Conservation (phyloP, 2,888 invertebrate genomes). For the Ernsta delagoae region DNA sequence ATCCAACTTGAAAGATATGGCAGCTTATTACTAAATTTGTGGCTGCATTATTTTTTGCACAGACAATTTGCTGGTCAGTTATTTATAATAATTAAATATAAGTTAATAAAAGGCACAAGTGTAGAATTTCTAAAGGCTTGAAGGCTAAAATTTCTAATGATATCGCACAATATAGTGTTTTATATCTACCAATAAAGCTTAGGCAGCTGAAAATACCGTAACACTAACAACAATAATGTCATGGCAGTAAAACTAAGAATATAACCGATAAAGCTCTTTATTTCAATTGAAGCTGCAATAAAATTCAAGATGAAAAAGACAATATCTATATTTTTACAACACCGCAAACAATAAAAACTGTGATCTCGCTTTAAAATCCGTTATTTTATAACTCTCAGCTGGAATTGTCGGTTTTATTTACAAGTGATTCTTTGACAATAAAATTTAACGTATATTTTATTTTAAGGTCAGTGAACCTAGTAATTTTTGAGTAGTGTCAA, state of each 20-base stretch:
- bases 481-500: too few species aligned
- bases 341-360: conserved; percentile 35
- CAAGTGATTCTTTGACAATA: neutral
- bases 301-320: conserved; percentile 48
- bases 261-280: conserved; percentile 47
- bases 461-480: too few species aligned
- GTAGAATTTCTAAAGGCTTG: too few species aligned
- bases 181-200: neutral
- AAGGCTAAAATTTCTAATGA: too few species aligned
- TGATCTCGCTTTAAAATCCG: conserved; percentile 32
- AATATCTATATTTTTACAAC: conserved; percentile 47
- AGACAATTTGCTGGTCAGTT: too few species aligned
- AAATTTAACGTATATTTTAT: too few species aligned
- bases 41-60: too few species aligned
- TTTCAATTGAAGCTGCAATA: conserved; percentile 54
- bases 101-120: too few species aligned
- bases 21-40: too few species aligned
- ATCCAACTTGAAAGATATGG: too few species aligned
- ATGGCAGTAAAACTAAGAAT: conserved; percentile 22
- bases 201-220: conserved; percentile 7
- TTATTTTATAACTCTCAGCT: conserved; percentile 25
- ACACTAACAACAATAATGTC: conserved; percentile 14
- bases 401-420: conserved; percentile 22
- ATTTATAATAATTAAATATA: too few species aligned
- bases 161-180: too few species aligned